Percentiles rank a stretch among this genome's conserved stretches.
These are phyloP conservation scores for Plebejus melissa DNA, from an alignment of 2,888 invertebrate species.

Conservation along the genomic window DNA sequence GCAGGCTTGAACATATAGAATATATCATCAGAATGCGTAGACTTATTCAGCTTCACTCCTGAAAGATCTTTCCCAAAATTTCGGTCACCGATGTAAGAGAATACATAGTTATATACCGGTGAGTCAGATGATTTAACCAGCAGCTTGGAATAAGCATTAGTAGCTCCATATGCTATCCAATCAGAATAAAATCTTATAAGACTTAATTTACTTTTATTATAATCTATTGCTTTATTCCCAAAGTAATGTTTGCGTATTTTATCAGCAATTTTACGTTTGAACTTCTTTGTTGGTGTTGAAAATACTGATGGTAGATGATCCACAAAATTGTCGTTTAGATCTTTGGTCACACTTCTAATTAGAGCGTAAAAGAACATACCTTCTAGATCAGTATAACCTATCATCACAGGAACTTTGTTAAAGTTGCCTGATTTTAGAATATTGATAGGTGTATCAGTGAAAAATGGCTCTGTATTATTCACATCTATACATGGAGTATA, in stretches of 20 bases:
- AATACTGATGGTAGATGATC: slow-evolving; percentile 61
- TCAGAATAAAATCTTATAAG: slow-evolving; percentile 59
- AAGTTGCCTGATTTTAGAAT: slow-evolving; percentile 55
- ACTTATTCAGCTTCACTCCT: slow-evolving; percentile 45
- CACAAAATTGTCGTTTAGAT: slow-evolving; percentile 53
- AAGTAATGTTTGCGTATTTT: slow-evolving; percentile 59
- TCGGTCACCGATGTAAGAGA: slow-evolving; percentile 58
- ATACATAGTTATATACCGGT: slow-evolving; percentile 61
- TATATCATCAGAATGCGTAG: slow-evolving; percentile 63
- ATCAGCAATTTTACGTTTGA: slow-evolving; percentile 48
- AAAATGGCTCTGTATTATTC: slow-evolving; percentile 44
- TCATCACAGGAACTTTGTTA: slow-evolving; percentile 60
- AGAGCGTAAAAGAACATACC: slow-evolving; percentile 63
- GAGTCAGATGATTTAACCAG: slow-evolving; percentile 49
- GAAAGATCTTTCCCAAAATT: slow-evolving; percentile 56
- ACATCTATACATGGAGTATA: slow-evolving; percentile 62
- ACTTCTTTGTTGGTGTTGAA: slow-evolving; percentile 53
- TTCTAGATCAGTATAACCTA: slow-evolving; percentile 56
- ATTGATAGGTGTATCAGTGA: slow-evolving; percentile 56
- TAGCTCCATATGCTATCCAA: slow-evolving; percentile 56
- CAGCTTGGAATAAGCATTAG: slow-evolving; percentile 53
- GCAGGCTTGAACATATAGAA: slow-evolving; percentile 67
- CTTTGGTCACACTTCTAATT: slow-evolving; percentile 46
- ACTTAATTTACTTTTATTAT: slow-evolving; percentile 40
- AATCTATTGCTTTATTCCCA: slow-evolving; percentile 44